Percentiles rank a stretch among this genome's conserved stretches.
phyloP scores from a whole-genome alignment of 2,888 invertebrate genomes.

The Ormyrus pomaceus region DNA sequence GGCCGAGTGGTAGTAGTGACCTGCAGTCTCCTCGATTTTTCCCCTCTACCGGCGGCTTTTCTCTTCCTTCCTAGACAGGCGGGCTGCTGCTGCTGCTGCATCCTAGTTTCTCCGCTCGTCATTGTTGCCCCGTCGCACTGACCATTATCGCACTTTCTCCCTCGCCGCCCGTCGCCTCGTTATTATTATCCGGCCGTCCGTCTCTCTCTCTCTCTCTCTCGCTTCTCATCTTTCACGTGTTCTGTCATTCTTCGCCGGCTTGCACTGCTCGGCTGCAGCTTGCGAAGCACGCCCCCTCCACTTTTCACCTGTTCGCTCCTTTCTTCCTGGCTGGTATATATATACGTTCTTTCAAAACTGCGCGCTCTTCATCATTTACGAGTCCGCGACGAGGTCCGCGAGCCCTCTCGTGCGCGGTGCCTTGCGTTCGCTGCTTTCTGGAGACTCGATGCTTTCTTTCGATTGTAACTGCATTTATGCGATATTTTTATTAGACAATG shows the following conservation, averaged over 20 bases:
- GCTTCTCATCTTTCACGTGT: conserved; percentile 46
- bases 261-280: background rate
- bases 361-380: conserved; percentile 27
- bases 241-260: conserved; percentile 41
- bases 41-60: background rate
- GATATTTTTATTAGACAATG: too few relatives aligned
- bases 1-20: conserved; percentile 22
- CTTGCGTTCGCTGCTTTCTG: too few relatives aligned
- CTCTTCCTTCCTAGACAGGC: conserved; percentile 9
- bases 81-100: background rate
- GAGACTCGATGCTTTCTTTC: too few relatives aligned
- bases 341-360: conserved; percentile 16
- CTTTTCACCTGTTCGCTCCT: conserved; percentile 54
- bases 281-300: background rate
- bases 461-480: too few relatives aligned
- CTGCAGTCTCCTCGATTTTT: conserved; percentile 12
- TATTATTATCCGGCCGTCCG: conserved; percentile 36
- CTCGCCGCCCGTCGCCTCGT: conserved; percentile 26
- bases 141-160: conserved; percentile 43
- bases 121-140: conserved; percentile 44
- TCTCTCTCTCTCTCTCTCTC: conserved; percentile 15
- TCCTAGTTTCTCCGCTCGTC: conserved; percentile 49
- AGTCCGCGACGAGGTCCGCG: background rate
- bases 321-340: background rate
- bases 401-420: too few relatives aligned